Conservation (phyloP, 2,888 invertebrate species). For the Clostera curtula region DNA sequence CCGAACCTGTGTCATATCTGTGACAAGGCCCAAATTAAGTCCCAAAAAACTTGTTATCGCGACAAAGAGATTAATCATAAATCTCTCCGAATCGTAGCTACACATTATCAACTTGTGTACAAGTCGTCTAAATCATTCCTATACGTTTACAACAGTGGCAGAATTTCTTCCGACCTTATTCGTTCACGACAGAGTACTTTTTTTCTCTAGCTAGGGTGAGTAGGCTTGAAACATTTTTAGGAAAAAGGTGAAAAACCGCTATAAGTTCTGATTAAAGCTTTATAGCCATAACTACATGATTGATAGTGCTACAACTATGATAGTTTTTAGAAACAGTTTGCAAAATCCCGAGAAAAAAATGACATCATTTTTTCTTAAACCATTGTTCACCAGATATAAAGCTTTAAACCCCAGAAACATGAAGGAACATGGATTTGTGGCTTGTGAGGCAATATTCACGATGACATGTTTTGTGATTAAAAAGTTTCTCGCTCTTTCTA, state of each 20-base stretch:
- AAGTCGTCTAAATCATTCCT: constrained; percentile 61
- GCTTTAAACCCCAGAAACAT: too few relatives aligned
- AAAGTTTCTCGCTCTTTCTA: too few relatives aligned
- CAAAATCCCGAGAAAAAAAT: too few relatives aligned
- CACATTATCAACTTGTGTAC: constrained; percentile 46
- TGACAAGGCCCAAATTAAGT: constrained; percentile 16
- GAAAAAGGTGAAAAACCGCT: not conserved
- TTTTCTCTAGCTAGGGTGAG: constrained; percentile 17
- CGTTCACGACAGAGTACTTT: constrained; percentile 47
- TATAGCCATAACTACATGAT: too few relatives aligned
- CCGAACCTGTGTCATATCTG: too few relatives aligned
- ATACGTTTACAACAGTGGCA: constrained; percentile 56
- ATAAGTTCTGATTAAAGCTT: not conserved
- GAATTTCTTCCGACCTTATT: constrained; percentile 46
- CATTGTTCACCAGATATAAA: too few relatives aligned
- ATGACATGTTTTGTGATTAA: too few relatives aligned
- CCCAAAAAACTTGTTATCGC: constrained; percentile 11
- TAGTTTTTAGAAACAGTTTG: too few relatives aligned
- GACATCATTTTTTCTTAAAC: too few relatives aligned
- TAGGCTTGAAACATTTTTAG: constrained; percentile 5
- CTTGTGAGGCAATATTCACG: too few relatives aligned
- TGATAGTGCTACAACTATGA: too few relatives aligned
- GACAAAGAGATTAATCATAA: constrained; percentile 31
- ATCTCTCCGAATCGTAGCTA: constrained; percentile 25
- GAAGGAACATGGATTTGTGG: too few relatives aligned